phyloP scores from a whole-genome alignment of 2,888 invertebrate genomes.

The Lycophotia porphyrea region DNA sequence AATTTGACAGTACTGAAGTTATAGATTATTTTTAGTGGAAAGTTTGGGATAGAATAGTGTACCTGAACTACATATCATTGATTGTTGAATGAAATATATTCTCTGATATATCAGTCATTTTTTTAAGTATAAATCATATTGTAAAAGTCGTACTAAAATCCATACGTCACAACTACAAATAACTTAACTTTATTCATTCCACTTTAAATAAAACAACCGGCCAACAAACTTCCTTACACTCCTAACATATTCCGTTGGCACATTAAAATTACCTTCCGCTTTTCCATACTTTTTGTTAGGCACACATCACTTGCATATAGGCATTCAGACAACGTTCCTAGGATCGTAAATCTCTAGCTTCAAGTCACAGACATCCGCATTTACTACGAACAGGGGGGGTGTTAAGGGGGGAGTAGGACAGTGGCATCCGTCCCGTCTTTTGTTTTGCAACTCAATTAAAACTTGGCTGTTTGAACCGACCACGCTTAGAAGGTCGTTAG shows the following conservation, averaged over 20 bases:
- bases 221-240: slow-evolving; percentile 21
- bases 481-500: slow-evolving; percentile 74
- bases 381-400: slow-evolving; percentile 51
- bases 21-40: too few relatives aligned
- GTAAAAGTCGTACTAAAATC: not conserved
- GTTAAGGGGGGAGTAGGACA: slow-evolving; percentile 56
- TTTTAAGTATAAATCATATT: not conserved
- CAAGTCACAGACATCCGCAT: slow-evolving; percentile 68
- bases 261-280: slow-evolving; percentile 61
- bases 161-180: not conserved
- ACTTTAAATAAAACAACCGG: slow-evolving; percentile 29
- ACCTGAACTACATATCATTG: too few relatives aligned
- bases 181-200: slow-evolving; percentile 5
- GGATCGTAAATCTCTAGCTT: slow-evolving; percentile 66
- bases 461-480: slow-evolving; percentile 74
- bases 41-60: too few relatives aligned
- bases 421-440: slow-evolving; percentile 74
- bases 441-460: slow-evolving; percentile 85
- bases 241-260: slow-evolving; percentile 40
- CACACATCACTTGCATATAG: slow-evolving; percentile 61
- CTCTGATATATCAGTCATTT: too few relatives aligned
- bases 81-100: too few relatives aligned
- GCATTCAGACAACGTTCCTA: slow-evolving; percentile 58
- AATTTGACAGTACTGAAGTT: too few relatives aligned
- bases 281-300: slow-evolving; percentile 59